Evolutionary conservation across 2,113 vertebrate genomes (phyloP), one percentile per base, ranked within the genome.

Genomic region (Arenaria interpres): DNA sequence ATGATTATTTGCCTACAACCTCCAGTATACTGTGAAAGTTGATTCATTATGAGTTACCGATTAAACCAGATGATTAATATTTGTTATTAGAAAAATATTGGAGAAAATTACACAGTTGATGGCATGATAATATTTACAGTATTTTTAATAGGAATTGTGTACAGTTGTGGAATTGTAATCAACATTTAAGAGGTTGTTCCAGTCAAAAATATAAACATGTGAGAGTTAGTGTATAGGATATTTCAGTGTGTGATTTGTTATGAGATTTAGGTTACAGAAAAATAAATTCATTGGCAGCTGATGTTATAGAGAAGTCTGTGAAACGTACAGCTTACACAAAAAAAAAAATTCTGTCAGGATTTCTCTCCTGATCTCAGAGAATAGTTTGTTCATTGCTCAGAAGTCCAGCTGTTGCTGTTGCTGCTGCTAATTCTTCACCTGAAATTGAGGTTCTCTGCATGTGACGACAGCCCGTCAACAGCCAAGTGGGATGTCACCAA

Each of bases 341-440:
- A 59, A 48, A 33, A 4, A 4, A 37, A n/a, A 59, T 48, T 54
- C 62, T 80, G 51, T 19, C 27, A 69, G 54, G 43, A 21, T 85
- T 89, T 78, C 32, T 73, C 11, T 27, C 32, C 41, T 63, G 35
- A 50, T 83, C 18, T 89, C 86, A 74, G 67, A 78, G 51, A 50
- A 46, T 45, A 74, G n/a, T 78, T 78, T 43, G 32, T 45, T 86
- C 45, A 1, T 79, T 71, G 76, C 76, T 86, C 92, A 71, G 33
- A 87, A 90, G 73, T 68, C 41, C 74, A 57, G 43, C 73, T 92
- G 91, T 64, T 93, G 69, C 71, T 82, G 64, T 56, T 75, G 72
- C 63, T 76, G 59, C 80, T 90, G 54, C 71, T 89, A 63, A 51
- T 88, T 88, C 63, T 88, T 94, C 83, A 94, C 92, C 83, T 94